Conservation (phyloP, 2,888 invertebrate species). For the Pterostichus niger region DNA sequence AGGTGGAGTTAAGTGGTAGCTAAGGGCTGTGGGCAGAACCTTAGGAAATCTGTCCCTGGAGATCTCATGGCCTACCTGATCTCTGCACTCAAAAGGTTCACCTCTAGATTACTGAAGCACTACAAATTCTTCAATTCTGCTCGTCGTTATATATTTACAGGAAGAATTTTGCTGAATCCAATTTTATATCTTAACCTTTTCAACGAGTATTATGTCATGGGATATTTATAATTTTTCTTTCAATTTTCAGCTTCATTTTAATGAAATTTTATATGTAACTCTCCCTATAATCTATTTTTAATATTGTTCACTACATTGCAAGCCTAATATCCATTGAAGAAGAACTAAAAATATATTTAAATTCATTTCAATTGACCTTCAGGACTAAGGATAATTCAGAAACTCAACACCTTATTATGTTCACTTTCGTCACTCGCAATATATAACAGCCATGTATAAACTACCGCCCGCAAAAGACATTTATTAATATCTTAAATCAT, state of each 20-base stretch:
- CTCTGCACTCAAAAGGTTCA: constrained; percentile 30
- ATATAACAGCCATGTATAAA: no score
- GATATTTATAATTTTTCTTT: constrained; percentile 31
- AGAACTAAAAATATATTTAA: no score
- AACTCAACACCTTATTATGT: no score
- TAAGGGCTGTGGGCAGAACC: neutral
- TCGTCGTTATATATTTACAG: neutral
- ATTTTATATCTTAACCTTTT: constrained; percentile 5
- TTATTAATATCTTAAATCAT: no score
- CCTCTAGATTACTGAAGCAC: constrained; percentile 46
- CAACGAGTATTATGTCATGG: constrained; percentile 1
- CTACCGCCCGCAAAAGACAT: no score
- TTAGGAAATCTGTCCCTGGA: constrained; percentile 35
- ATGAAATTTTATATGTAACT: neutral
- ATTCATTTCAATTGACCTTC: no score
- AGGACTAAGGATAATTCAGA: no score
- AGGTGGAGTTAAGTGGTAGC: constrained; percentile 23
- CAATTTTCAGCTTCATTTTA: neutral
- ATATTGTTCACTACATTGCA: no score
- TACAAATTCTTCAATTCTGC: constrained; percentile 47
- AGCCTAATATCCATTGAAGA: no score
- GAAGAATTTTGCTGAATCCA: neutral
- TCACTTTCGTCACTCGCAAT: no score
- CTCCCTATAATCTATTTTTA: no score
- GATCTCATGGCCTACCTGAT: constrained; percentile 38